Conservation (phyloP, 2,797 vertebrate species). For the Eremophila alpestris region DNA sequence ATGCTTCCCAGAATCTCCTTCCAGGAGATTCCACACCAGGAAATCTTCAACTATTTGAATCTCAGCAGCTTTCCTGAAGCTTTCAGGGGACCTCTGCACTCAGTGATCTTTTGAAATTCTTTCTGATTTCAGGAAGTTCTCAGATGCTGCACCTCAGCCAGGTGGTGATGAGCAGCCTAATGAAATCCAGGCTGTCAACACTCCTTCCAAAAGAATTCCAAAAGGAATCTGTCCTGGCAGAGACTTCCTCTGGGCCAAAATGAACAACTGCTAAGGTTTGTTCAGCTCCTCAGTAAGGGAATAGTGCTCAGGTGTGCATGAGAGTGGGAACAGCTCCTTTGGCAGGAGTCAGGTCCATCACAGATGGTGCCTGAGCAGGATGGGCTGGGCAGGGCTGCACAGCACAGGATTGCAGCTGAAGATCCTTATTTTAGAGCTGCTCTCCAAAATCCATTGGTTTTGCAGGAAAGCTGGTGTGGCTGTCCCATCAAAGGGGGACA, state of each 20-base stretch:
- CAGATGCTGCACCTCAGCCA: background rate
- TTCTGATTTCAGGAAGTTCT: background rate
- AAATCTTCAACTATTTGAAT: background rate
- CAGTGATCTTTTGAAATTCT: background rate
- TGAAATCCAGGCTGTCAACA: background rate
- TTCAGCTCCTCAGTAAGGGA: background rate
- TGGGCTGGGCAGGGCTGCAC: background rate
- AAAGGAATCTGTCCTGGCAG: background rate
- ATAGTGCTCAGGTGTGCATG: background rate
- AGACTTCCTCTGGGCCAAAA: background rate
- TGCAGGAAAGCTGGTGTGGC: background rate
- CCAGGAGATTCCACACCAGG: background rate
- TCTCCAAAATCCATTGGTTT: background rate
- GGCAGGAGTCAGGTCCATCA: background rate
- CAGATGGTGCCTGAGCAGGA: background rate
- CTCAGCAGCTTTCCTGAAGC: background rate
- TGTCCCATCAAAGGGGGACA: background rate
- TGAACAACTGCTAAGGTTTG: background rate
- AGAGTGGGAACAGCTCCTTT: background rate
- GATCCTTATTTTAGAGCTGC: background rate
- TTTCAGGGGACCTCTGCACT: background rate
- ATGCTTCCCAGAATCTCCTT: background rate
- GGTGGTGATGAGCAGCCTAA: background rate
- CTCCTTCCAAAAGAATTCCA: background rate
- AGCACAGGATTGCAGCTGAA: background rate